Conservation (phyloP, 2,888 invertebrate genomes). For the Petrophora chlorosata region DNA sequence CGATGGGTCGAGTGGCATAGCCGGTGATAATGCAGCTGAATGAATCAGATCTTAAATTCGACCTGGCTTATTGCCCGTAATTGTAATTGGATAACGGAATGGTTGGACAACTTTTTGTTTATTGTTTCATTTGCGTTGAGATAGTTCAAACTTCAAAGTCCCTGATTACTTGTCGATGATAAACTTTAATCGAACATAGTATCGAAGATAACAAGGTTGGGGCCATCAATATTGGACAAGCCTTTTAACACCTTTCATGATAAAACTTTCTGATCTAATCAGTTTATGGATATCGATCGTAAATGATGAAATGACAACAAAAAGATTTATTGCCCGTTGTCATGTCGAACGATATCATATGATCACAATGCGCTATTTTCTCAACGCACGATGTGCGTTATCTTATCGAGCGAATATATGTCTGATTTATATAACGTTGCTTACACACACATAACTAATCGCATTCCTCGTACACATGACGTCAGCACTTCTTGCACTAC, state of each 20-base stretch:
- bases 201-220: background rate
- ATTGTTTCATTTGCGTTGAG: no score
- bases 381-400: slow-evolving; percentile 35
- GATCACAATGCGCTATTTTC: slow-evolving; percentile 27
- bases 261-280: slow-evolving; percentile 6
- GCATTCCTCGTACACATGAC: background rate
- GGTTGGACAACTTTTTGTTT: no score
- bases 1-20: no score
- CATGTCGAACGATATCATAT: slow-evolving; percentile 30
- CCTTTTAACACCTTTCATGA: background rate
- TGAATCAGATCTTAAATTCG: no score
- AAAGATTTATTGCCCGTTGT: background rate
- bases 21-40: no score
- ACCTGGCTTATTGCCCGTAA: no score
- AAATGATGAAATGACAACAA: slow-evolving; percentile 9
- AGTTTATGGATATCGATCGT: background rate
- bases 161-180: background rate
- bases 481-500: no score
- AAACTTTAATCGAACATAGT: background rate
- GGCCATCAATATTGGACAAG: background rate
- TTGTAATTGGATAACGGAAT: no score
- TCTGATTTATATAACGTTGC: slow-evolving; percentile 1
- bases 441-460: slow-evolving; percentile 1
- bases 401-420: slow-evolving; percentile 33
- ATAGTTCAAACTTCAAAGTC: no score